Percentiles rank a stretch among this genome's conserved stretches.
phyloP scores from a whole-genome alignment of 2,888 invertebrate genomes.

The Ennomos fuscantarius region DNA sequence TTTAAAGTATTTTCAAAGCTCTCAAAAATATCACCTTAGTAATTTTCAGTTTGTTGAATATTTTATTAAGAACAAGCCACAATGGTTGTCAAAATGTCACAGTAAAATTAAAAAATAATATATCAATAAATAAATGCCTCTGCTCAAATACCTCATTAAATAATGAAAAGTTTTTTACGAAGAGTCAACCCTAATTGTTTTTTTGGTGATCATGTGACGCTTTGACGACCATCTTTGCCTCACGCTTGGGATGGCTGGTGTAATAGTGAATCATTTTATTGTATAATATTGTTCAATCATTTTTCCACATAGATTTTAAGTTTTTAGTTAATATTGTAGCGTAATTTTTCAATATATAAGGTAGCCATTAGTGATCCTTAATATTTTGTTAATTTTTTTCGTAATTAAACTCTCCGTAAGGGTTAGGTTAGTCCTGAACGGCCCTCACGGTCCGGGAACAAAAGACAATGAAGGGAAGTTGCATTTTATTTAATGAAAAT shows the following conservation, averaged over 20 bases:
- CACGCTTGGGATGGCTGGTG: slow-evolving; percentile 65
- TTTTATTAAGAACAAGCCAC: slow-evolving; percentile 37
- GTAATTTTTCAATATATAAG: slow-evolving; percentile 80
- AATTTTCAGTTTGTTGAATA: slow-evolving; percentile 47
- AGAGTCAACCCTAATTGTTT: slow-evolving; percentile 40
- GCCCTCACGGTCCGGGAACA: slow-evolving; percentile 76
- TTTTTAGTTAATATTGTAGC: slow-evolving; percentile 80
- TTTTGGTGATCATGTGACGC: slow-evolving; percentile 31
- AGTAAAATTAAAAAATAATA: slow-evolving; percentile 28
- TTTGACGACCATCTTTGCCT: slow-evolving; percentile 47
- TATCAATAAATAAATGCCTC: slow-evolving; percentile 50
- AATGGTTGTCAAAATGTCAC: slow-evolving; percentile 42
- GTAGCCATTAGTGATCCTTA: slow-evolving; percentile 81
- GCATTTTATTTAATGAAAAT: slow-evolving; percentile 57
- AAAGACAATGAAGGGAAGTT: slow-evolving; percentile 83
- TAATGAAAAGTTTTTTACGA: slow-evolving; percentile 50
- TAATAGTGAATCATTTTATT: slow-evolving; percentile 83
- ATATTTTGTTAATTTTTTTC: slow-evolving; percentile 83
- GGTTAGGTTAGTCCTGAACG: slow-evolving; percentile 74
- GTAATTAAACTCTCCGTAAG: slow-evolving; percentile 71
- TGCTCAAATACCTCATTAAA: slow-evolving; percentile 65
- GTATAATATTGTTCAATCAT: slow-evolving; percentile 81
- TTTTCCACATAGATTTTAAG: slow-evolving; percentile 81
- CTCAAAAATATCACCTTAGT: slow-evolving; percentile 8
- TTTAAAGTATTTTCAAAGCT: too few species aligned